Conservation (phyloP, 1,140 invertebrate species). For the Microplitis mediator region DNA sequence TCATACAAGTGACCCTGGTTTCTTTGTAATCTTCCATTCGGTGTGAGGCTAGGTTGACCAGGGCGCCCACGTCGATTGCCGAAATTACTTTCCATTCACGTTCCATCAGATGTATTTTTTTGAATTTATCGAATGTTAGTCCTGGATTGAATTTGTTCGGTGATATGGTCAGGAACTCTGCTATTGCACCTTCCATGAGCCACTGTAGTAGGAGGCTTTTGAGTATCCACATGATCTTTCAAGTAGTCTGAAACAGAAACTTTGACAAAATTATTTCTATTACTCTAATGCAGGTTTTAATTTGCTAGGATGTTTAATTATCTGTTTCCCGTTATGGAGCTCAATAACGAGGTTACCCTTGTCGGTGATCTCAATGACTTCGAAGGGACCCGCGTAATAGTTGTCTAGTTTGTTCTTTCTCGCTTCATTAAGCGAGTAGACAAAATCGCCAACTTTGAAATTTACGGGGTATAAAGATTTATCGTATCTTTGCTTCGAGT, state of each 20-base stretch:
- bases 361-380: conserved; percentile 13
- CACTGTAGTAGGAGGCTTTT: too few relatives aligned
- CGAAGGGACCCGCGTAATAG: neutral
- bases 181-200: too few relatives aligned
- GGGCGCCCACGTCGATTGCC: too few relatives aligned
- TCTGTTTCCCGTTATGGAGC: conserved; percentile 1
- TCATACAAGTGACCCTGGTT: too few relatives aligned
- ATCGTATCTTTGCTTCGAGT: conserved; percentile 5
- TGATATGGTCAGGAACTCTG: neutral
- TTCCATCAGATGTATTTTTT: too few relatives aligned
- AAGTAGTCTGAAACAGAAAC: too few relatives aligned
- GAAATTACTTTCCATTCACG: too few relatives aligned
- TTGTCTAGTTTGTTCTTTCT: neutral
- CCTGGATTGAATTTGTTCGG: neutral
- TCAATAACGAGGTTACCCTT: conserved; percentile 4
- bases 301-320: conserved; percentile 1
- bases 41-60: too few relatives aligned
- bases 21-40: too few relatives aligned
- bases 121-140: neutral
- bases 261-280: too few relatives aligned
- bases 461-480: neutral
- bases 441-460: neutral
- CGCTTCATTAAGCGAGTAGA: neutral
- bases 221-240: too few relatives aligned
- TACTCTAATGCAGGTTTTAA: neutral